These are phyloP conservation scores for Drosophila saltans DNA, from an alignment of 1,140 invertebrate genomes.

Conservation along the genomic window DNA sequence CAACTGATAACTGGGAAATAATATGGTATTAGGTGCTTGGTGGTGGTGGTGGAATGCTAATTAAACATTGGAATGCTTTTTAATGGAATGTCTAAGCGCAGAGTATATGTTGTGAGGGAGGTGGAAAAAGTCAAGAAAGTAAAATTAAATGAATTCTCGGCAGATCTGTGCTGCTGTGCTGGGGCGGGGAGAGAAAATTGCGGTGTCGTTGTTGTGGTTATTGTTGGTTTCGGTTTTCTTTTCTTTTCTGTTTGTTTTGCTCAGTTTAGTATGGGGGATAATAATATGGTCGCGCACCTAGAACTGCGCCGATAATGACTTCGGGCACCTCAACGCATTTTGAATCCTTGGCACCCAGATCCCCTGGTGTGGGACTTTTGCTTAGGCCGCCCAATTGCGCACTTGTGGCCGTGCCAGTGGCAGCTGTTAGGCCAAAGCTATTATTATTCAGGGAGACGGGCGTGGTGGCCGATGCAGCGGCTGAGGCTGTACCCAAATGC, in stretches of 20 bases:
- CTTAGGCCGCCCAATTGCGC: constrained; percentile 92
- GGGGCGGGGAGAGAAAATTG: constrained; percentile 32
- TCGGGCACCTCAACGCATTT: constrained; percentile 97
- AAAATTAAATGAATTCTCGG: neutral
- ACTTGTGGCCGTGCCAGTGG: constrained; percentile 86
- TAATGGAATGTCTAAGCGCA: constrained; percentile 7
- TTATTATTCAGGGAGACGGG: constrained; percentile 90
- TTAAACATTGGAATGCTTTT: neutral
- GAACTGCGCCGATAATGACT: constrained; percentile 97
- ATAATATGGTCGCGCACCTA: constrained; percentile 87
- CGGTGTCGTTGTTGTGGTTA: constrained; percentile 27
- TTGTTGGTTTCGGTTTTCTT: constrained; percentile 27
- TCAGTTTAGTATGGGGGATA: constrained; percentile 58
- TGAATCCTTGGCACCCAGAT: constrained; percentile 89
- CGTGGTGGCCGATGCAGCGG: constrained; percentile 85
- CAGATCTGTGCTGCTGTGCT: constrained; percentile 13
- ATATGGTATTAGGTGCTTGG: neutral
- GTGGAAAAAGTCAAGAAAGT: too few species aligned
- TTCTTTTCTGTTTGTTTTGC: constrained; percentile 49
- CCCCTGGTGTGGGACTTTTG: constrained; percentile 93
- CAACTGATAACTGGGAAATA: constrained; percentile 20
- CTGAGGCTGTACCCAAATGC: constrained; percentile 86
- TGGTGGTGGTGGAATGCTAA: constrained; percentile 1
- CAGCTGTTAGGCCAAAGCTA: constrained; percentile 89
- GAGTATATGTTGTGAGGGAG: neutral